These are phyloP conservation scores for Alsophila aescularia DNA, from an alignment of 2,888 invertebrate species.

Conservation along the genomic window DNA sequence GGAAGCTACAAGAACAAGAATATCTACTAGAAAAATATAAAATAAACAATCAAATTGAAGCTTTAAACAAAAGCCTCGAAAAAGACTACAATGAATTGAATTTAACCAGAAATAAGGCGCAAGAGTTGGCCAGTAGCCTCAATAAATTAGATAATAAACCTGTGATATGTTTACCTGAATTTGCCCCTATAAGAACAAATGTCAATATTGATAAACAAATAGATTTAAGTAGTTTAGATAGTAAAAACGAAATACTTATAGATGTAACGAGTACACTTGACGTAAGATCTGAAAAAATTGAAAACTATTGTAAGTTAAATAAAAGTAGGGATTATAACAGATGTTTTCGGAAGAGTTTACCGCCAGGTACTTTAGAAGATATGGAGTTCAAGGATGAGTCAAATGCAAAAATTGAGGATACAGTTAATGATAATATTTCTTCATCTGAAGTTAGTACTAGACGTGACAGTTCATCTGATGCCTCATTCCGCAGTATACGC, in stretches of 20 bases:
- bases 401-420: conserved; percentile 40
- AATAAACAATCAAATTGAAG: conserved; percentile 65
- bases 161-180: conserved; percentile 76
- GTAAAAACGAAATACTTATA: conserved; percentile 58
- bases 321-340: conserved; percentile 76
- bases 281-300: conserved; percentile 79
- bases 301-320: conserved; percentile 82
- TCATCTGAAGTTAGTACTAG: conserved; percentile 24
- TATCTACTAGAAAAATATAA: conserved; percentile 71
- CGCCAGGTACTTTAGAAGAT: conserved; percentile 43
- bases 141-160: conserved; percentile 65
- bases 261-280: conserved; percentile 58
- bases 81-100: conserved; percentile 54
- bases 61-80: conserved; percentile 65
- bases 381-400: conserved; percentile 34
- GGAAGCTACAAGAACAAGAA: conserved; percentile 69
- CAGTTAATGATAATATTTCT: conserved; percentile 40
- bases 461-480: conserved; percentile 66
- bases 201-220: conserved; percentile 67
- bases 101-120: conserved; percentile 53
- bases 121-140: conserved; percentile 53
- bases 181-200: conserved; percentile 71
- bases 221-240: conserved; percentile 70
- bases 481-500: conserved; percentile 65
- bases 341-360: conserved; percentile 51